Evolutionary conservation across 2,888 invertebrate genomes (phyloP), one percentile per base, ranked within the genome.

Genomic region (Branchellion lobata): DNA sequence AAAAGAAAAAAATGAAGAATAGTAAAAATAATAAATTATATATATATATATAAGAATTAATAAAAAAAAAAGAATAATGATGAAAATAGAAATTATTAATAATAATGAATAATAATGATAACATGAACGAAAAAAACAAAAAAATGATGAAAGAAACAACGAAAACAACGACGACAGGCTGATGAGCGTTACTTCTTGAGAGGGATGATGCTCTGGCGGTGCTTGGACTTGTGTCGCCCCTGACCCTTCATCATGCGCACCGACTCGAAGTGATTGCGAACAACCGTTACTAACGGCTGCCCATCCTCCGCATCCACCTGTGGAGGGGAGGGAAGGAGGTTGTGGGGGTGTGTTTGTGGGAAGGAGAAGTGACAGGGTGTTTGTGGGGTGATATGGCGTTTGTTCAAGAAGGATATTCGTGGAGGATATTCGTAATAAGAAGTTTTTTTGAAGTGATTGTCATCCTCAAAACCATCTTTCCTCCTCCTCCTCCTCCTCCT

Each of bases 181-280:
- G n/a, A n/a, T n/a, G n/a, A 40, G 40, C 40, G 40, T 90, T 84
- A 83, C 83, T 81, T 82, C 47, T 86, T 94, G 94, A 84, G 93
- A 92, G 79, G 93, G 92, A 83, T 85, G 84, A 80, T 86, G 85
- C 81, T 82, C 65, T 81, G 82, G 24, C 80, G 76, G 72, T 82
- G 82, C 18, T 27, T 29, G n/a, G 31, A 79, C 53, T 79, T 80
- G 51, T 85, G 82, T n/a, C 91, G 90, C 87, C 91, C 91, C 61
- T 82, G 75, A 73, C 93, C 93, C 79, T 91, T 90, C 61, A 93
- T 90, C 84, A 94, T 92, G 87, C 92, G 91, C 84, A 95, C 94
- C 1, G 95, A 93, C 80, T 93, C 91, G 88, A 95, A 95, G 87
- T 95, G 94, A 88, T 95, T 95, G 88, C 94, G 93, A 31, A 95